Evolutionary conservation across 2,113 vertebrate genomes (phyloP).

Genomic region (Sceloporus tristichus): DNA sequence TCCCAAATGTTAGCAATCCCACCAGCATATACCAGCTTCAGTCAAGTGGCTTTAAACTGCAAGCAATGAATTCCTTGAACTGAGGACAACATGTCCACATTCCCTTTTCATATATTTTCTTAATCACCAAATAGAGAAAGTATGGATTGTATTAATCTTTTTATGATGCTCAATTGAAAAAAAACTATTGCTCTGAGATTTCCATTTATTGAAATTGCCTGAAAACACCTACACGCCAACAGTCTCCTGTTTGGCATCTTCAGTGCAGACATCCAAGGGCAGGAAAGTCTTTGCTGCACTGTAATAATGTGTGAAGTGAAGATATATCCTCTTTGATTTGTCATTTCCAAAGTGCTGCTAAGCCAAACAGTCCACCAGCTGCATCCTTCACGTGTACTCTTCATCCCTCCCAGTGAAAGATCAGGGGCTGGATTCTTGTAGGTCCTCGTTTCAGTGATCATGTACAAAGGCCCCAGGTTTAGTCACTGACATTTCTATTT

Average conservation of each 20-base stretch:
- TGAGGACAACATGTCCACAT: neutral
- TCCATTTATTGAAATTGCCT: neutral
- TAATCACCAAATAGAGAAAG: neutral
- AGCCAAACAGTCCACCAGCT: neutral
- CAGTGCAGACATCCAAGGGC: neutral
- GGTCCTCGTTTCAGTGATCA: neutral
- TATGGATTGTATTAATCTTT: neutral
- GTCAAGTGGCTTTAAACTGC: neutral
- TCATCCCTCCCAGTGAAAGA: neutral
- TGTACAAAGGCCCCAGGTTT: neutral
- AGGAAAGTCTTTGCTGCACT: too few relatives aligned
- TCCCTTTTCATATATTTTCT: neutral
- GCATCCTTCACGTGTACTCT: neutral
- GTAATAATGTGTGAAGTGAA: too few relatives aligned
- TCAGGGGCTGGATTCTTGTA: neutral
- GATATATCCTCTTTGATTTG: neutral
- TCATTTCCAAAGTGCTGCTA: neutral
- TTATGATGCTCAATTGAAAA: neutral
- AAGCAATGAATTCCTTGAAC: neutral
- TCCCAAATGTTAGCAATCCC: neutral
- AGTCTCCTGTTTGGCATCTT: neutral
- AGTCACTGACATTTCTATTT: neutral
- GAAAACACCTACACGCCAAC: neutral
- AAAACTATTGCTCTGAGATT: neutral
- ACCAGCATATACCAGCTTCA: neutral